A percentile compares a stretch with the other conserved stretches of the same genome.
phyloP scores from a whole-genome alignment of 92 coral and sea anemone genomes.

The Nematostella vectensis region DNA sequence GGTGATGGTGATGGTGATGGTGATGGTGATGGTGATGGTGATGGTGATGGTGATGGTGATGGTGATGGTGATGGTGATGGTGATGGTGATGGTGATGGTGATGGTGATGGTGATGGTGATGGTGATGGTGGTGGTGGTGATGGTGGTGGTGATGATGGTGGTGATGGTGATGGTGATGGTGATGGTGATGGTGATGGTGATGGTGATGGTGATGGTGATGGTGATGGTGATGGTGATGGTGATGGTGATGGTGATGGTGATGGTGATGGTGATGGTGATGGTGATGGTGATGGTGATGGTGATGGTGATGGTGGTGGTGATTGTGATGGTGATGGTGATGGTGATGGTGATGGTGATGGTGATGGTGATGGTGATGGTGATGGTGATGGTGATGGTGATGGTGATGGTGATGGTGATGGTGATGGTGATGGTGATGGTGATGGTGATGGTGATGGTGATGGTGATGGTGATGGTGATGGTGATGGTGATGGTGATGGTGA shows the following conservation, averaged over 20 bases:
- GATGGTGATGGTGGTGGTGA: no score
- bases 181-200: no score
- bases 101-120: constrained; percentile 15
- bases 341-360: background rate
- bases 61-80: background rate
- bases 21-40: constrained; percentile 5
- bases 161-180: no score
- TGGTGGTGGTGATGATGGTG: no score
- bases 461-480: background rate
- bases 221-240: no score
- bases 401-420: background rate
- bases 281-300: constrained; percentile 4
- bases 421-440: background rate
- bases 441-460: background rate
- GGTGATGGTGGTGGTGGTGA: background rate
- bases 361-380: background rate
- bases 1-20: no score
- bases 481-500: constrained; percentile 5
- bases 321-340: no score
- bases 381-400: no score
- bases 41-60: constrained; percentile 7
- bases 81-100: constrained; percentile 9
- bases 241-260: no score
- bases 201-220: no score
- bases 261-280: no score